A percentile compares a stretch with the other conserved stretches of the same genome.
phyloP scores from a whole-genome alignment of 2,888 invertebrate species.

The Gastracanthus pulcherrimus region DNA sequence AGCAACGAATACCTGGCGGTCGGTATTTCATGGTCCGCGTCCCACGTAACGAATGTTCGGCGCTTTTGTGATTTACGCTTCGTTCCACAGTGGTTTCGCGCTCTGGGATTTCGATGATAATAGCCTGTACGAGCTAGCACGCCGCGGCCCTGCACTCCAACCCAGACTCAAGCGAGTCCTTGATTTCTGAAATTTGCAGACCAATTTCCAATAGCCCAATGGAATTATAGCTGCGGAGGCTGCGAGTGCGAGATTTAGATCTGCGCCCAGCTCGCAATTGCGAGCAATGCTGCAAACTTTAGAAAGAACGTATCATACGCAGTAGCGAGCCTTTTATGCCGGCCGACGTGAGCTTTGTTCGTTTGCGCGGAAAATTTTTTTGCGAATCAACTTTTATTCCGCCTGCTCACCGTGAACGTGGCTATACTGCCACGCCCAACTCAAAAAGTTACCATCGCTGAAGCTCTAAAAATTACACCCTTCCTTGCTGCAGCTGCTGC shows the following conservation, averaged over 20 bases:
- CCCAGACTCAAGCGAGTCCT: too few species aligned
- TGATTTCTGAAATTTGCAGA: conserved; percentile 27
- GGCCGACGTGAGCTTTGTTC: background rate
- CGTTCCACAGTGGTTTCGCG: conserved; percentile 28
- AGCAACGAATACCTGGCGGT: conserved; percentile 51
- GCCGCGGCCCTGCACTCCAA: background rate
- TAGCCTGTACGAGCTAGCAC: conserved; percentile 18
- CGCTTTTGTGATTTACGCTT: conserved; percentile 73
- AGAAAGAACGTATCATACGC: background rate
- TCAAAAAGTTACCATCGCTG: conserved; percentile 12
- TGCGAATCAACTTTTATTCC: background rate
- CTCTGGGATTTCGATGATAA: conserved; percentile 50
- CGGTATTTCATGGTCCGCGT: conserved; percentile 72
- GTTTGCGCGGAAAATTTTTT: conserved; percentile 21
- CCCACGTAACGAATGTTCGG: conserved; percentile 72
- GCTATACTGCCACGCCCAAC: background rate
- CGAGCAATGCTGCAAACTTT: background rate
- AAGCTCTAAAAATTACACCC: conserved; percentile 48
- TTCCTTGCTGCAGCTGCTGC: background rate
- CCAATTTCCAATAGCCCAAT: conserved; percentile 21
- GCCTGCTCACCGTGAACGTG: background rate
- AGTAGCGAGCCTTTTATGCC: background rate
- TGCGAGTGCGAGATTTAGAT: background rate
- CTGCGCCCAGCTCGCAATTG: background rate
- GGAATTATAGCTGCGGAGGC: conserved; percentile 28